These are phyloP conservation scores for Creontiades dilutus DNA, from an alignment of 2,888 invertebrate species.

Conservation along the genomic window DNA sequence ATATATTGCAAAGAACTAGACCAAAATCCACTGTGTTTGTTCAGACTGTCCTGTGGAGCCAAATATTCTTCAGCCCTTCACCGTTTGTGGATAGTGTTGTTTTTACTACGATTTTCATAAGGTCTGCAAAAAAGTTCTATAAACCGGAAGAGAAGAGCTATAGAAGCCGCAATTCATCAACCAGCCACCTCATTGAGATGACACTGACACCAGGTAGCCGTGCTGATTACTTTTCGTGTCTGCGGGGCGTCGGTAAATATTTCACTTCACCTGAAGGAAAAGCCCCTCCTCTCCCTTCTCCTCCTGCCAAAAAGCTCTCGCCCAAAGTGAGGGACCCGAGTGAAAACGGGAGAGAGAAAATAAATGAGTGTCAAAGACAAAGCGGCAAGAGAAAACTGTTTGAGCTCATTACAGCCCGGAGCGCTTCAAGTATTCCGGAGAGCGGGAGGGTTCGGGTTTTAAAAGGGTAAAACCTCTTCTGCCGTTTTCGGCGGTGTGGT, in stretches of 20 bases:
- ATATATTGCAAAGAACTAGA: too few species aligned
- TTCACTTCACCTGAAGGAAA: neutral
- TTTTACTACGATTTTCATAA: too few species aligned
- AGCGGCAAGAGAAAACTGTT: conserved; percentile 32
- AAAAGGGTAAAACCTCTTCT: conserved; percentile 2
- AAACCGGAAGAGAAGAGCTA: too few species aligned
- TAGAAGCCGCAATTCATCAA: too few species aligned
- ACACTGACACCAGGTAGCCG: neutral
- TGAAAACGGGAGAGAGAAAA: conserved; percentile 31
- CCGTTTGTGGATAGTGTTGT: too few species aligned
- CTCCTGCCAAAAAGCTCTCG: neutral
- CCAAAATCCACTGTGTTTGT: too few species aligned
- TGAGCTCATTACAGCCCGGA: conserved; percentile 38
- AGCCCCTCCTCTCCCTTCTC: neutral
- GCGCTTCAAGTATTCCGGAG: conserved; percentile 43
- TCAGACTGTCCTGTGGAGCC: too few species aligned
- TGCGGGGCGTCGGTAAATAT: conserved; percentile 44
- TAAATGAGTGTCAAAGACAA: conserved; percentile 46
- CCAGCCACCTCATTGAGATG: neutral
- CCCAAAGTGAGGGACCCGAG: neutral
- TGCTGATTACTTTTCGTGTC: conserved; percentile 38
- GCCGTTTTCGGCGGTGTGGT: neutral
- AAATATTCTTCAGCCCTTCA: too few species aligned
- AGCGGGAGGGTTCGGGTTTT: neutral
- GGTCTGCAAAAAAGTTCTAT: too few species aligned